phyloP scores from a whole-genome alignment of 2,113 vertebrate genomes.

The Stomatorhinus ivindoensis region DNA sequence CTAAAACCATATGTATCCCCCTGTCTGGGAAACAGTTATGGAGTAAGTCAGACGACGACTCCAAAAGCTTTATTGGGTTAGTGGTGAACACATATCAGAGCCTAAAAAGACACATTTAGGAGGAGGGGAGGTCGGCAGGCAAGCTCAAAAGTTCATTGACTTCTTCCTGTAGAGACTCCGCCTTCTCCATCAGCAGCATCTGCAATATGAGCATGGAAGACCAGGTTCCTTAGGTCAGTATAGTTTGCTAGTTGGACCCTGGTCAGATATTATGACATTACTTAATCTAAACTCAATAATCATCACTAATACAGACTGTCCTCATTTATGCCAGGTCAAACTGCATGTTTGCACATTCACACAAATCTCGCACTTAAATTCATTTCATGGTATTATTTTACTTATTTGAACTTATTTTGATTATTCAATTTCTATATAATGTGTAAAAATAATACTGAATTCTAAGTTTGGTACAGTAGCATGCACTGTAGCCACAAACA shows the following conservation, averaged over 20 bases:
- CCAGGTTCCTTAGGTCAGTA: background rate
- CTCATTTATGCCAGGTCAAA: background rate
- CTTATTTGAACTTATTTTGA: background rate
- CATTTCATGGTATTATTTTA: background rate
- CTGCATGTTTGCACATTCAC: background rate
- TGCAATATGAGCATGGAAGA: constrained; percentile 45
- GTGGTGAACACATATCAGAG: background rate
- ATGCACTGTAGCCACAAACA: background rate
- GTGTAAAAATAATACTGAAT: background rate
- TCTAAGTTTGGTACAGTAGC: background rate
- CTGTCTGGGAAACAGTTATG: background rate
- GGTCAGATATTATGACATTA: background rate
- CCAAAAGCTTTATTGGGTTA: constrained; percentile 5
- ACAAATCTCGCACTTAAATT: background rate
- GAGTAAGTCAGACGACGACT: background rate
- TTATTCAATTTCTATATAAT: background rate
- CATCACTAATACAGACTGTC: background rate
- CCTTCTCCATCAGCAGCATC: constrained; percentile 90
- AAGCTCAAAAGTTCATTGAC: constrained; percentile 73
- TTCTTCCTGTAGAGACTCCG: constrained; percentile 85
- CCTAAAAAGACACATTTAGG: constrained; percentile 3
- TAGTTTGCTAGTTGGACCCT: background rate
- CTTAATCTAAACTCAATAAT: background rate
- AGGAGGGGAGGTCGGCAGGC: constrained; percentile 64
- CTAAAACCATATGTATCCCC: background rate